A percentile compares a stretch with the other conserved stretches of the same genome.
Conservation (phyloP, 2,888 invertebrate species). For the Antheraea yamamai region DNA sequence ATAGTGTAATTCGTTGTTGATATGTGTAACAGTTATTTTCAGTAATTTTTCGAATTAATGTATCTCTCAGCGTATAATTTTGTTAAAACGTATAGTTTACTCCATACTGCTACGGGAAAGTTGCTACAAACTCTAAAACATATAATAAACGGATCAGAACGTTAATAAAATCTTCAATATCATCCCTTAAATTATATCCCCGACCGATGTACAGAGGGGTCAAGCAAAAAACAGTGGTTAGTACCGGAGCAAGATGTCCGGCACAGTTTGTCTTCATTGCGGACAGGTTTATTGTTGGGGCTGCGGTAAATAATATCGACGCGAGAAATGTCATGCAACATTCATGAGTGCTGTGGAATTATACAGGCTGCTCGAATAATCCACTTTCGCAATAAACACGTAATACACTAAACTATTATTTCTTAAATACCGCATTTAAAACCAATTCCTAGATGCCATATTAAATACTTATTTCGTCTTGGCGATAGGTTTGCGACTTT, state of each 20-base stretch:
- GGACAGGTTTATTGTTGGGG: constrained; percentile 75
- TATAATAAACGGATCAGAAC: constrained; percentile 12
- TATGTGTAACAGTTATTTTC: no score
- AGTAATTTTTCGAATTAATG: no score
- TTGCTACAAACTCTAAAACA: not conserved
- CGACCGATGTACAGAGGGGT: constrained; percentile 51
- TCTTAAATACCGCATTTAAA: no score
- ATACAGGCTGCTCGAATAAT: constrained; percentile 43
- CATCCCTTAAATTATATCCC: constrained; percentile 39
- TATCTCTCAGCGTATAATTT: no score
- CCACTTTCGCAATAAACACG: not conserved
- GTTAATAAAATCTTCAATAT: constrained; percentile 29
- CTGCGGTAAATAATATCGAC: constrained; percentile 77
- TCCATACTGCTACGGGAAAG: not conserved
- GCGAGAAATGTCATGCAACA: constrained; percentile 76
- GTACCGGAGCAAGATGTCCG: constrained; percentile 54
- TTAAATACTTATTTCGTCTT: not conserved
- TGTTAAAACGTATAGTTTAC: no score
- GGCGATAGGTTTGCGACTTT: not conserved
- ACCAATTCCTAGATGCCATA: no score
- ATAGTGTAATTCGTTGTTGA: no score
- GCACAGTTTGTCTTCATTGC: constrained; percentile 72
- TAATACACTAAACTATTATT: not conserved
- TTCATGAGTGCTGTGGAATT: constrained; percentile 60
- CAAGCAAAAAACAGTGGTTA: constrained; percentile 65